Base-by-base conservation (phyloP, 2,113 vertebrate genomes). In the Vulpes ferrilata region DNA sequence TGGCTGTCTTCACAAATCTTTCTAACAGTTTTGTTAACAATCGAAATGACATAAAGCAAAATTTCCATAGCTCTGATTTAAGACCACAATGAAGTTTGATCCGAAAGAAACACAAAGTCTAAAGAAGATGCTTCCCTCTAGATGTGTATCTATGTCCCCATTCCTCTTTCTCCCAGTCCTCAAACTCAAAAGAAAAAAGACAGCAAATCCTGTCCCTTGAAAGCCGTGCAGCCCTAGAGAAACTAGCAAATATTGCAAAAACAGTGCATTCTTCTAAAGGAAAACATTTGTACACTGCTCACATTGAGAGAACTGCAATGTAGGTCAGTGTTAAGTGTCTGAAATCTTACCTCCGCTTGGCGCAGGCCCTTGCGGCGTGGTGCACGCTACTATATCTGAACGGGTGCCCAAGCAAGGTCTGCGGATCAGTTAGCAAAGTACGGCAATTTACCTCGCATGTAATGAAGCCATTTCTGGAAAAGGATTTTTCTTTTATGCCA, bases 291-390 rank as follows among this genome's bases (percentile, higher is more conserved):
- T 79, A 82, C 82, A 85, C 60, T 64, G 64, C 74, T 87, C 27
- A 30, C 87, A 69, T 19, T 73, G 81, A 96, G 83, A 93, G 82
- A 90, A 76, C 35, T 38, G 73, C 62, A 88, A 96, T 97, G 91
- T 96, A 93, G 96, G 97, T 97, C 97, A 97, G 88, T 94, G 96
- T 95, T 96, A 97, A 97, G 96, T 97, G 89, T 97, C 96, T 97
- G 95, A 97, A 97, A 97, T 94, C 27, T 65, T 93, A 93, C 91
- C 96, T 95, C 91, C 2, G 3, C 93, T 74, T 96, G 96, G 96
- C 86, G 27, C 53, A 4, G 78, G 71, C 65, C 62, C 73, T 53
- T 48, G 81, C 6, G 25, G 57, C 76, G 79, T 83, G 60, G 51
- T 79, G 19, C 48, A n/a, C 0, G 19, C 93, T 86, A 69, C 94